Base-by-base conservation (phyloP, 2,797 vertebrate species). In the Microcaecilia unicolor region DNA sequence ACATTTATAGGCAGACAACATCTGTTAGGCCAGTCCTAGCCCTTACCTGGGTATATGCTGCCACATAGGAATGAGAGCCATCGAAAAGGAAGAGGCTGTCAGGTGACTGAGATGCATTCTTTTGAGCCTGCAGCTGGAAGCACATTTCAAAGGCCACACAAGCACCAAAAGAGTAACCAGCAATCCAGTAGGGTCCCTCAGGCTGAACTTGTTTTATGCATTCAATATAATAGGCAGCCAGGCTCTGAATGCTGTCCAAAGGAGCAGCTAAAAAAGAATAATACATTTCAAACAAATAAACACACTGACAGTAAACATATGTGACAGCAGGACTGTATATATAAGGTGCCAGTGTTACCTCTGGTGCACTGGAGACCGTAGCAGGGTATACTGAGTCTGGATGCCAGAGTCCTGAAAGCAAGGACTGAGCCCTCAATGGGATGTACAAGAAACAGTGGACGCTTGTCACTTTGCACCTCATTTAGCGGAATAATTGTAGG, bases 81-180 rank as follows among this genome's bases (percentile, higher is more conserved):
- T 98, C 96, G 3, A 98, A 85, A 34, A 99, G 73, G 50, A 96
- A 91, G 7, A 99, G 86, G 55, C 64, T 78, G 55, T 97, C 89
- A 59, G 88, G 81, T 2, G 72, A 10, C 3, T 61, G 74, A 12
- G 69, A 45, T 2, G 60, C 51, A 28, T 61, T 70, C 20, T 80
- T 77, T 31, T 80, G 85, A 4, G 48, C 66, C 76, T 99, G 91
- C 46, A 99, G 82, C 58, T 97, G 95, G 6, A 86, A 90, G 55
- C 91, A 94, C 81, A 98, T 98, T 69, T 99, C 96, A 40, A 99
- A 98, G 14, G 96, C 96, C 44, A 99, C 95, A 5, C 96, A 99
- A 28, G 95, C 96, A 6, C 96, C 95, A 0, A 92, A 99, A 2
- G 96, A 99, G 56, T 99, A 99, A 15, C 96, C 96, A 1, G 91